Evolutionary conservation across 2,113 vertebrate species (phyloP), one percentile per base, ranked within the genome.

Genomic region (Emberiza fucata): DNA sequence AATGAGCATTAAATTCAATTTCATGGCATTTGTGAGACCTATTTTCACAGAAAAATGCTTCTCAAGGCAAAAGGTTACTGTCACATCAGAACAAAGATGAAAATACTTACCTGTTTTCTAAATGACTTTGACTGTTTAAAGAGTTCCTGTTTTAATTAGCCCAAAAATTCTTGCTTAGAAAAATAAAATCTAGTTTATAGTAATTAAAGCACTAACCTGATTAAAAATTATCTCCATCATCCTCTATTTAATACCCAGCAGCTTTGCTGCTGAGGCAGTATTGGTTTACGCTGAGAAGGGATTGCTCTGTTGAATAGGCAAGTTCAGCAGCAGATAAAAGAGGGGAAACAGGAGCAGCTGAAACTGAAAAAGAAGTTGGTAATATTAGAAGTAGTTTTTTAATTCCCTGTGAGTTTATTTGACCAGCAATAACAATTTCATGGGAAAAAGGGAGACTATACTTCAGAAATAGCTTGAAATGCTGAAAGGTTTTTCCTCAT

Each of bases 121-220:
- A 90, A 80, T 16, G 1, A 48, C n/a, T 93, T 88, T 18, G 54
- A 14, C 54, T 73, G 9, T 47, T 88, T 45, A 28, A 76, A 85
- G 85, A 40, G 24, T 27, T 86, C 2, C 2, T 61, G 59, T 64
- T 94, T 88, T 78, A 93, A 92, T 81, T 51, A 96, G 60, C 60
- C n/a, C 47, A 92, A 75, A 78, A 92, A 96, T 88, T 44, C 68
- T 90, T 90, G 29, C 88, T 94, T 88, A 92, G 79, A 78, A 88
- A 85, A 92, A 94, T 92, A 57, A 97, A 83, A 97, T 94, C 94
- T 95, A 93, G 94, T 96, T 96, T 93, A 60, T 22, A 60, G 82
- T 86, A 93, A 97, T 95, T 96, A 94, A 90, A 95, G 88, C 64
- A 75, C 93, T 96, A 94, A 88, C 87, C 60, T 97, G 90, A 96